Conservation (phyloP, 2,113 vertebrate species). For the Caloenas nicobarica region DNA sequence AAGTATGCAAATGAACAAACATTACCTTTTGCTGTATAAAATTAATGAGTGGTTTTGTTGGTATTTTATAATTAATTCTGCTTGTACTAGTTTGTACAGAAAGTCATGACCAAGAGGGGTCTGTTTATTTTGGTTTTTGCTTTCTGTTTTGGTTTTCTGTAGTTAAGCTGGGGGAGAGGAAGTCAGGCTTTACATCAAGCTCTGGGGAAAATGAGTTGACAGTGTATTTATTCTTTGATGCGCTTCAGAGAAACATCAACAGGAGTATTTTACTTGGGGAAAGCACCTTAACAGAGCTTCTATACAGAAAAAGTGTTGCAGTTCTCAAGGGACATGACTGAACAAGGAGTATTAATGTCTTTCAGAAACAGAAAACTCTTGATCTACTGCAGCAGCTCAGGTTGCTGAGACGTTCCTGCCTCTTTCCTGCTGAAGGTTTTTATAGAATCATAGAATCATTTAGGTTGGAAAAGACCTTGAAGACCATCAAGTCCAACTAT, state of each 20-base stretch:
- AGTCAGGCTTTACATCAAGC: neutral
- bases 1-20: neutral
- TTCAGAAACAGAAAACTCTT: neutral
- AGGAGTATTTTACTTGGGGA: neutral
- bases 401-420: neutral
- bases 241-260: neutral
- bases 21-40: neutral
- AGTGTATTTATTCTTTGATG: neutral
- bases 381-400: neutral
- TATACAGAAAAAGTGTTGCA: neutral
- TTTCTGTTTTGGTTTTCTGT: neutral
- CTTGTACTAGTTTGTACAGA: neutral
- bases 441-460: neutral
- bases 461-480: neutral
- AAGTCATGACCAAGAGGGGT: neutral
- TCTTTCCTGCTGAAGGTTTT: neutral
- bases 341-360: neutral
- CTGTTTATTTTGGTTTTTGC: neutral
- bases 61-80: neutral
- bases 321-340: neutral
- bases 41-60: neutral
- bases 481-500: neutral
- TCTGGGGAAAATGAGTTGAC: neutral
- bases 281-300: neutral
- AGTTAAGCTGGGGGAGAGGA: neutral